These are phyloP conservation scores for Unio pictorum DNA, from an alignment of 2,888 invertebrate genomes.

Conservation along the genomic window DNA sequence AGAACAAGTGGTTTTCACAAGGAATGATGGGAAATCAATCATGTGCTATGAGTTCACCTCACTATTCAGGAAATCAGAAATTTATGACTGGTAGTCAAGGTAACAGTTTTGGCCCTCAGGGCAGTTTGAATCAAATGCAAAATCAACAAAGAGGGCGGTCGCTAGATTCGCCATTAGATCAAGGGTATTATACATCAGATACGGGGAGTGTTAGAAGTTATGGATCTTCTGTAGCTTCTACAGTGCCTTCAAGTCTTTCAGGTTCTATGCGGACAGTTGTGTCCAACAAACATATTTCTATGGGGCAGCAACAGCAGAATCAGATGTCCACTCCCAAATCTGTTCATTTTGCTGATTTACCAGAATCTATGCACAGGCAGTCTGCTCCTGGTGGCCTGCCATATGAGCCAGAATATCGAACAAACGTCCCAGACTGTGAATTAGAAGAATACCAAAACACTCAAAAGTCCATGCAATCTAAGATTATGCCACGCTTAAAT, in stretches of 20 bases:
- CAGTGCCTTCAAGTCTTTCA: constrained; percentile 36
- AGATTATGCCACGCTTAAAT: constrained; percentile 56
- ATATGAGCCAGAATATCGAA: constrained; percentile 39
- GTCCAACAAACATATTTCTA: constrained; percentile 3
- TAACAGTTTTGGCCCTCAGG: constrained; percentile 26
- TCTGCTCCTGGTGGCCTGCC: constrained; percentile 30
- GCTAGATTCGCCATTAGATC: constrained; percentile 61
- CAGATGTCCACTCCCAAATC: constrained; percentile 43
- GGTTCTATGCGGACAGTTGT: constrained; percentile 24
- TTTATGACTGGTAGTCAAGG: no score
- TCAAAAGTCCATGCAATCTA: constrained; percentile 55
- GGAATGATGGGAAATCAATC: constrained; percentile 39
- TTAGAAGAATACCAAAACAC: constrained; percentile 55
- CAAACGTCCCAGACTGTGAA: constrained; percentile 54
- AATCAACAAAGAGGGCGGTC: constrained; percentile 44
- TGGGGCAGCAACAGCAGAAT: constrained; percentile 10
- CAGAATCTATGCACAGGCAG: constrained; percentile 20
- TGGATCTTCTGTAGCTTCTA: constrained; percentile 39
- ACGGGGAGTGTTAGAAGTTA: constrained; percentile 57
- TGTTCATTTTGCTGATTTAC: constrained; percentile 54
- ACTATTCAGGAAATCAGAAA: no score
- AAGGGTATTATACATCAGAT: constrained; percentile 65
- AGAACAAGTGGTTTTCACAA: constrained; percentile 31
- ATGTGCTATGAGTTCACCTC: constrained; percentile 30
- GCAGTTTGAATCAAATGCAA: constrained; percentile 29